phyloP scores from a whole-genome alignment of 2,888 invertebrate genomes.

The Andrena marginata region DNA sequence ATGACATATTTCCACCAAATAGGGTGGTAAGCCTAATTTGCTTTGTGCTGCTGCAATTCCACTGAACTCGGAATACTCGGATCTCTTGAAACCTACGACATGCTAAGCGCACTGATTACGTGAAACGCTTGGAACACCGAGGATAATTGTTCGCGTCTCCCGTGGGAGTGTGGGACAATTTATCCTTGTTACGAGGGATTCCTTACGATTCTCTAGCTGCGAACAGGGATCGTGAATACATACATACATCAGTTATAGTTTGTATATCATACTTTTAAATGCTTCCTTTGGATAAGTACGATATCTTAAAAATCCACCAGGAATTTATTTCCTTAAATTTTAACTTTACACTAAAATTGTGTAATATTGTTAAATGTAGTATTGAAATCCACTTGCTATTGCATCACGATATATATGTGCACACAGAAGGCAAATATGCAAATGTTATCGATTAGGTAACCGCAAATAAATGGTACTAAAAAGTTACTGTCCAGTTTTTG shows the following conservation, averaged over 20 bases:
- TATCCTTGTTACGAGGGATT: conserved; percentile 1
- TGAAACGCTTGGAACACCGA: not conserved
- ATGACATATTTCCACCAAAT: not conserved
- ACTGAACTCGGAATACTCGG: conserved; percentile 1
- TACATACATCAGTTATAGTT: not conserved
- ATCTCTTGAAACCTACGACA: conserved; percentile 10
- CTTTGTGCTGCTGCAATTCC: conserved; percentile 5
- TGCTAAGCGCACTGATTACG: not conserved
- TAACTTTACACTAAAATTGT: no score
- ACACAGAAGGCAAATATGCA: no score
- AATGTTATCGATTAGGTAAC: no score
- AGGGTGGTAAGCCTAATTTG: conserved; percentile 3
- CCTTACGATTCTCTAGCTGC: not conserved
- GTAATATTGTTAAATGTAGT: no score
- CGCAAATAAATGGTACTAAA: no score
- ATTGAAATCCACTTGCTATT: no score
- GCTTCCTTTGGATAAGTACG: not conserved
- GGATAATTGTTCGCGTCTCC: conserved; percentile 10
- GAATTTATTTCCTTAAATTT: no score
- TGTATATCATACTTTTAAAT: not conserved
- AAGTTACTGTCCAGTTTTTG: no score
- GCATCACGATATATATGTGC: no score
- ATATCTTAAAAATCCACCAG: no score
- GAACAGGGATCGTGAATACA: no score
- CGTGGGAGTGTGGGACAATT: not conserved